Base-by-base conservation (phyloP, 2,888 invertebrate species). In the Pelosia muscerda region DNA sequence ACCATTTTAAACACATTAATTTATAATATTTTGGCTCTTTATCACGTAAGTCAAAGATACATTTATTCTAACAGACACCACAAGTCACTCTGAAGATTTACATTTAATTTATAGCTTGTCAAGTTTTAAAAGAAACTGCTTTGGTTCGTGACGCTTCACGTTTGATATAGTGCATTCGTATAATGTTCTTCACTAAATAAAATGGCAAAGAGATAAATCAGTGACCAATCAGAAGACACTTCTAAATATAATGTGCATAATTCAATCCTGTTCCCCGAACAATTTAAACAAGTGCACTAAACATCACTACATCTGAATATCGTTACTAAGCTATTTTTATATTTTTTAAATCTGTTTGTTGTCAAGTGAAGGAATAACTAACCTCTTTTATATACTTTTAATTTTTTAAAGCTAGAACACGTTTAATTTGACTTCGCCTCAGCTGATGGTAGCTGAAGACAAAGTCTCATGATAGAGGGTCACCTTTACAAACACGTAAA, bases 181-280 rank as follows among this genome's bases (percentile, higher is more conserved):
- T 69, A 71, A 79, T 74, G 73, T 73, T 59, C 53, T 63, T 28
- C 55, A 60, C 64, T 49, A 63, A 64, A 71, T 63, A 13, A 9
- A 28, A 69, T 57, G 23, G 63, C 66, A 66, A 60, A 57, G 31
- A 34, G 26, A 74, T 79, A 75, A 80, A 79, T 79, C 81, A 80
- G 60, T 25, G 22, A 69, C 72, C 69, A 60, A 79, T 79, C 81
- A 75, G 69, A 60, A 10, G 70, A 66, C 75, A 72, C 66, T 66
- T 61, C 72, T 23, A 68, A 74, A 74, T 62, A 71, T 65, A 70
- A 75, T 66, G 68, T 63, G 55, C 69, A 80, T 79, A 79, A 75
- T 69, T 79, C 80, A 79, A 78, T 80, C 69, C 56, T 71, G 78
- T 66, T 69, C 28, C n/a, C 31, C 15, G 9, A n/a, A 54, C 58